A percentile compares a stretch with the other conserved stretches of the same genome.
These are phyloP conservation scores for Steinernema carpocapsae DNA, from an alignment of 2,888 invertebrate species.

Conservation along the genomic window DNA sequence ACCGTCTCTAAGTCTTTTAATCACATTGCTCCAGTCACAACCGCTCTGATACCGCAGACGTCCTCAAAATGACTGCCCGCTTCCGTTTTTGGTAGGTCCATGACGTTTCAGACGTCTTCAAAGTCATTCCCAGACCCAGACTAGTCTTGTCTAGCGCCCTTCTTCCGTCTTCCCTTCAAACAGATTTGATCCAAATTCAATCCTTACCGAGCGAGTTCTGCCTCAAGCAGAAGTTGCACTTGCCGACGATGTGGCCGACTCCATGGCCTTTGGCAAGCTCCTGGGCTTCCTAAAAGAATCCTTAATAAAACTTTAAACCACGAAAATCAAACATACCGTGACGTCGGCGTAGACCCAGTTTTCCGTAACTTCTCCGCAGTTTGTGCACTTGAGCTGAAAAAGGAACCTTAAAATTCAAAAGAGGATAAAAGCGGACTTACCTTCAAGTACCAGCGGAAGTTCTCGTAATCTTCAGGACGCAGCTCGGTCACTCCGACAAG, in stretches of 20 bases:
- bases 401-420: background rate
- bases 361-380: slow-evolving; percentile 83
- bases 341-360: slow-evolving; percentile 85
- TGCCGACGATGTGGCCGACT: slow-evolving; percentile 81
- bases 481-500: slow-evolving; percentile 58
- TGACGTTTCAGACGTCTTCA: too few relatives aligned
- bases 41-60: too few relatives aligned
- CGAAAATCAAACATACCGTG: slow-evolving; percentile 69
- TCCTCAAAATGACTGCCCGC: too few relatives aligned
- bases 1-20: too few relatives aligned
- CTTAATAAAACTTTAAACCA: background rate
- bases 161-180: too few relatives aligned
- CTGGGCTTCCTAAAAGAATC: slow-evolving; percentile 74
- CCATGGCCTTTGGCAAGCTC: slow-evolving; percentile 81
- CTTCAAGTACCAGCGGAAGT: slow-evolving; percentile 62
- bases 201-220: slow-evolving; percentile 79
- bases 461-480: slow-evolving; percentile 51
- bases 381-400: slow-evolving; percentile 78
- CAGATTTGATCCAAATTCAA: too few relatives aligned
- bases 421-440: slow-evolving; percentile 34
- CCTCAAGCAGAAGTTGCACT: slow-evolving; percentile 86
- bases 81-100: too few relatives aligned
- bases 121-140: too few relatives aligned
- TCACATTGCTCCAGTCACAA: too few relatives aligned
- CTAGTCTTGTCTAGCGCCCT: too few relatives aligned